Evolutionary conservation across 2,797 vertebrate genomes (phyloP).

Genomic region (Gouania willdenowi): DNA sequence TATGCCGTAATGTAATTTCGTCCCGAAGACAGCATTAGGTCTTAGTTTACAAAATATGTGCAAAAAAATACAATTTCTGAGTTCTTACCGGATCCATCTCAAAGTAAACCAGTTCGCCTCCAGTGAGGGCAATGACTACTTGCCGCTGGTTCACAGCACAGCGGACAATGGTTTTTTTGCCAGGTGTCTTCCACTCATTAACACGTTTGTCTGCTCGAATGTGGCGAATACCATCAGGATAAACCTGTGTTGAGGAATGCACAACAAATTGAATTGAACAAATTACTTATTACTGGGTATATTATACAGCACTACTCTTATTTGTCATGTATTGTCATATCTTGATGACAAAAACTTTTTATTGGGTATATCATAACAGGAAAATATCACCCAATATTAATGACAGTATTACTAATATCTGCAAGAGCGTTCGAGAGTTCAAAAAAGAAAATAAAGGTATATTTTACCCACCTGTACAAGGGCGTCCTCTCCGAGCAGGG

Average conservation of each 20-base stretch:
- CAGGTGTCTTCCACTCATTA: conserved; percentile 98
- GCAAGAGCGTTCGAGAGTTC: too few relatives aligned
- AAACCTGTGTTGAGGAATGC: conserved; percentile 83
- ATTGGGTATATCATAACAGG: too few relatives aligned
- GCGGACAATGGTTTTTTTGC: conserved; percentile 96
- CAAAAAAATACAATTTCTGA: too few relatives aligned
- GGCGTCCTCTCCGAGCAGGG: conserved; percentile 93
- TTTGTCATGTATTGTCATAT: too few relatives aligned
- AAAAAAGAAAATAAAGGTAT: not conserved
- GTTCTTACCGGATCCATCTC: conserved; percentile 95
- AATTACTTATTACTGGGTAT: too few relatives aligned
- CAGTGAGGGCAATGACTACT: conserved; percentile 95
- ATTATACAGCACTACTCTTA: too few relatives aligned
- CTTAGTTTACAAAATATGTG: too few relatives aligned
- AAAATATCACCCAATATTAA: too few relatives aligned
- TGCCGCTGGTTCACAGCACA: conserved; percentile 98
- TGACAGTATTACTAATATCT: too few relatives aligned
- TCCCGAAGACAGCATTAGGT: too few relatives aligned
- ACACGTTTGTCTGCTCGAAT: conserved; percentile 98
- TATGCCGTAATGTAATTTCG: too few relatives aligned
- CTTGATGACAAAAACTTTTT: too few relatives aligned
- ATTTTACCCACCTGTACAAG: conserved; percentile 86
- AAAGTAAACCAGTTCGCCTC: conserved; percentile 97
- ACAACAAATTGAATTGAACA: not conserved
- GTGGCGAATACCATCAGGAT: conserved; percentile 95